Evolutionary conservation across 2,113 vertebrate genomes (phyloP), one percentile per base, ranked within the genome.

Genomic region (Brachypodius melanocephalos): DNA sequence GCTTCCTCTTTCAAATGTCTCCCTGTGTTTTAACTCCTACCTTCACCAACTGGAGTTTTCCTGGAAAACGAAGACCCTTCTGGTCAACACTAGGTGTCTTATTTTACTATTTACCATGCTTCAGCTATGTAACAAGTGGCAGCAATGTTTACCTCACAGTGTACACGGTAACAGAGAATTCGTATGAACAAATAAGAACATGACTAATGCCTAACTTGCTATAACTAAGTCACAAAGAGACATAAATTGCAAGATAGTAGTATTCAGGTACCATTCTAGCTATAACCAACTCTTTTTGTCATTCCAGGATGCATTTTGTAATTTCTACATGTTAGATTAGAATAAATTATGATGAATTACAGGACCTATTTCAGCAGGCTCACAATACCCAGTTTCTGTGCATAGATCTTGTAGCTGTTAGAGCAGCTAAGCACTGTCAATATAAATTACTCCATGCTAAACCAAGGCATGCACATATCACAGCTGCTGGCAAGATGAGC

Each of bases 1-100:
- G 88, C 68, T 94, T 94, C 90, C 82, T 63, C 88, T 95, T 95
- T 91, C 75, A 91, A 89, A 85, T 55, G 55, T 52, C 55, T 77
- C 55, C 55, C 90, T 84, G 72, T 77, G n/a, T 59, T 80, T 88
- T 69, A 96, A 94, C 32, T 80, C 82, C 48, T 93, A 83, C 93
- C 61, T 92, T 92, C 83, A 84, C 15, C 8, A 15, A 74, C 29
- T 52, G 14, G 14, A 76, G 54, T 28, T 63, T 83, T 93, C 79
- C 67, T 81, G 68, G 88, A 96, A 96, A 89, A 80, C 1, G 19
- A 91, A 69, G 76, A 65, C 67, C 80, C 43, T 81, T 88, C 85
- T 38, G 22, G 90, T 68, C 74, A 88, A 59, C 55, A 34, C 62
- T n/a, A 18, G 48, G 43, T 63, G 36, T 63, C 57, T 93, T 88